Percentiles rank a stretch among this genome's conserved stretches.
Evolutionary conservation across 2,888 invertebrate genomes (phyloP).

Genomic region (Pediacus dermestoides): DNA sequence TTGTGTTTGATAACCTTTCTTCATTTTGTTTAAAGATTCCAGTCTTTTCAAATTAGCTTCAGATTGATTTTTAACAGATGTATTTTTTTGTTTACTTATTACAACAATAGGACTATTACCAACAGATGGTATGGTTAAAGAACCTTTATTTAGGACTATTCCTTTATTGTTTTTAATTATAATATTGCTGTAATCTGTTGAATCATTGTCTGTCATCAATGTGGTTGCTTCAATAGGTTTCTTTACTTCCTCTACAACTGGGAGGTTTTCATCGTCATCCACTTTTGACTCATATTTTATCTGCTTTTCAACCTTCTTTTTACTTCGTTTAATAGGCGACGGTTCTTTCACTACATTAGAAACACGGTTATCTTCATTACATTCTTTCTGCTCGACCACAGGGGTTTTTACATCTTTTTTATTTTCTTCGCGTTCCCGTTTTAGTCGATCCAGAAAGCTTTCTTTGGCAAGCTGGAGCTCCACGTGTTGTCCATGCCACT

Average conservation of each 20-base stretch:
- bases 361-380: too few species aligned
- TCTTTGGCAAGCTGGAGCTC: constrained; percentile 66
- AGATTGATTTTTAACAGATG: constrained; percentile 23
- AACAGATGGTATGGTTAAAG: constrained; percentile 44
- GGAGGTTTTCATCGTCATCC: constrained; percentile 10
- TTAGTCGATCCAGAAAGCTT: constrained; percentile 66
- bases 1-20: constrained; percentile 61
- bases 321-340: constrained; percentile 5
- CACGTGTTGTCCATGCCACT: constrained; percentile 57
- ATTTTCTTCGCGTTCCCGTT: constrained; percentile 59
- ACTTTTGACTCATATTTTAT: constrained; percentile 8
- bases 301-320: too few species aligned
- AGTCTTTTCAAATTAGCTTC: constrained; percentile 64
- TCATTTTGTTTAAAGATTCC: constrained; percentile 63
- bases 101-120: constrained; percentile 33
- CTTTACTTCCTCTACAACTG: constrained; percentile 8
- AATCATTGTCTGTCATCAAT: constrained; percentile 4
- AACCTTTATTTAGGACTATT: constrained; percentile 35
- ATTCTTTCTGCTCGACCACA: too few species aligned
- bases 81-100: constrained; percentile 25
- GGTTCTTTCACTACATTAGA: constrained; percentile 9
- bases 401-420: constrained; percentile 5
- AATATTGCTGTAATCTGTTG: constrained; percentile 22
- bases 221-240: not conserved
- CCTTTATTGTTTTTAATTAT: constrained; percentile 38